Conservation (phyloP, 2,888 invertebrate species). For the Laothoe populi region DNA sequence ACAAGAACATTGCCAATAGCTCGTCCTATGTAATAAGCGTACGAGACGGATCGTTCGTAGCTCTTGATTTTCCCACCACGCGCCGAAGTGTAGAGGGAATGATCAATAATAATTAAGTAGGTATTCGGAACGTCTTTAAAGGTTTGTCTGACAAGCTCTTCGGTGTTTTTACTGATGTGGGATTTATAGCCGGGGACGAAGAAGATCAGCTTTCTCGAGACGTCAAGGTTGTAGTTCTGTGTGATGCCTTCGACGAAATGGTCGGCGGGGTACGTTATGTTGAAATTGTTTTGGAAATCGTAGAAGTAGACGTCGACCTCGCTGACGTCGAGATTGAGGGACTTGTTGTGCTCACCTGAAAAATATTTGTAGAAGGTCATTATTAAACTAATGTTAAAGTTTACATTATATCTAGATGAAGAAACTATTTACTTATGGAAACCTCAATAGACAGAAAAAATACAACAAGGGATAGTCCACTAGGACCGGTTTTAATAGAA, state of each 20-base stretch:
- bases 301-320: conserved; percentile 68
- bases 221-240: conserved; percentile 61
- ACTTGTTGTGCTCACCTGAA: conserved; percentile 72
- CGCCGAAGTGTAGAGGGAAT: conserved; percentile 69
- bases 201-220: conserved; percentile 65
- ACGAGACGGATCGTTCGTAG: conserved; percentile 70
- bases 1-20: conserved; percentile 66
- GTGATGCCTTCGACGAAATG: conserved; percentile 60
- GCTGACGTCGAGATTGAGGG: conserved; percentile 60
- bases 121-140: conserved; percentile 66
- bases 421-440: no score
- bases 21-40: conserved; percentile 64
- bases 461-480: no score
- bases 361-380: conserved; percentile 24
- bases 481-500: no score
- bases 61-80: conserved; percentile 64
- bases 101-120: conserved; percentile 73
- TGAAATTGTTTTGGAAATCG: conserved; percentile 73
- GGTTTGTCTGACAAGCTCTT: conserved; percentile 65
- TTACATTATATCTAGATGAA: no score
- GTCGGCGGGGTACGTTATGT: conserved; percentile 61
- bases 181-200: conserved; percentile 78
- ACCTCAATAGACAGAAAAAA: no score
- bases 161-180: conserved; percentile 65
- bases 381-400: no score